Percentiles rank a stretch among this genome's conserved stretches.
Conservation (phyloP, 2,113 vertebrate species). For the Progne subis region DNA sequence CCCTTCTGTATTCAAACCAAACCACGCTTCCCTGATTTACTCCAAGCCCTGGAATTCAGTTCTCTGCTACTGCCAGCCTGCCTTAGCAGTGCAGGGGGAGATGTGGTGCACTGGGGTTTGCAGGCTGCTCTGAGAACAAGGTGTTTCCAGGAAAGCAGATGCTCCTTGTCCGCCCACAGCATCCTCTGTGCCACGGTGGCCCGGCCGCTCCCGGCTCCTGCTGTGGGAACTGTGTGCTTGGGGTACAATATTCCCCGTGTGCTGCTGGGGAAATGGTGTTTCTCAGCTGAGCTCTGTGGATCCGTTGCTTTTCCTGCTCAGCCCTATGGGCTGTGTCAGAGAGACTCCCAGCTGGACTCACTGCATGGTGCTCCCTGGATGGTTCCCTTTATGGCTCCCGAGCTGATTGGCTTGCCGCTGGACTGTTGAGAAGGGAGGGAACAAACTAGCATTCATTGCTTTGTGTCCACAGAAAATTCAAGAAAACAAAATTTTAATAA, state of each 20-base stretch:
- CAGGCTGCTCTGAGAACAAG: not conserved
- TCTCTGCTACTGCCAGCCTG: not conserved
- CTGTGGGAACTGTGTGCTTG: not conserved
- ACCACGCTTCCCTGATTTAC: not conserved
- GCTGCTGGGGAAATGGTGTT: not conserved
- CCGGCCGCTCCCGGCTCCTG: not conserved
- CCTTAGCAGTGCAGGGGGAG: not conserved
- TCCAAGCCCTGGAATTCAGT: not conserved
- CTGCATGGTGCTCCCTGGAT: not conserved
- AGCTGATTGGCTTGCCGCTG: not conserved
- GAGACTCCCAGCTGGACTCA: not conserved
- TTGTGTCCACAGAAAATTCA: not conserved
- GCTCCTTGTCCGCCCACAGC: not conserved
- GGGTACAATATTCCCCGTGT: not conserved
- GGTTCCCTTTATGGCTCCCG: not conserved
- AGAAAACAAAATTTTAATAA: not conserved
- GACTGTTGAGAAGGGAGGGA: not conserved
- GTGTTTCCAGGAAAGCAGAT: not conserved
- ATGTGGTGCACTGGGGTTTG: not conserved
- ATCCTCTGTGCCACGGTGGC: not conserved
- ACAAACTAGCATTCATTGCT: not conserved
- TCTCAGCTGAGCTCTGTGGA: not conserved
- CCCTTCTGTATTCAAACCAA: not conserved
- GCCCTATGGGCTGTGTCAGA: not conserved
- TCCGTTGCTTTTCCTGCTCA: not conserved